These are phyloP conservation scores for Eriocheir sinensis DNA, from an alignment of 1,140 invertebrate genomes.

Conservation along the genomic window DNA sequence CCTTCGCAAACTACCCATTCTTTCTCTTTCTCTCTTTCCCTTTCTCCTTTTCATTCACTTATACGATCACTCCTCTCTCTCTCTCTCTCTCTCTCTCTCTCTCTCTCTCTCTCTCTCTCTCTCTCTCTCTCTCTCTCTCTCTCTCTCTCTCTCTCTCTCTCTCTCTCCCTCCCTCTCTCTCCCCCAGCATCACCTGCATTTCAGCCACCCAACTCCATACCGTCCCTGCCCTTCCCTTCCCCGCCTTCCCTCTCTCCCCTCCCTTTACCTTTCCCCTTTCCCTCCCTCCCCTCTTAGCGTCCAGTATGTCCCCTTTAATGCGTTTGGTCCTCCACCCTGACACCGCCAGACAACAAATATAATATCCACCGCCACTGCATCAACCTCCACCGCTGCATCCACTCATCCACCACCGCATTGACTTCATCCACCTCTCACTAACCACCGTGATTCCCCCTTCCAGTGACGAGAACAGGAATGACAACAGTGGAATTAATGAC, in stretches of 20 bases:
- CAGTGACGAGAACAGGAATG: background rate
- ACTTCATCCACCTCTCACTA: no score
- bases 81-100: no score
- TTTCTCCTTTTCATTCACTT: no score
- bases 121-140: no score
- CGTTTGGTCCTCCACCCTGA: background rate
- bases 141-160: background rate
- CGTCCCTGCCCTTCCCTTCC: background rate
- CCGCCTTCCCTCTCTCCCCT: background rate
- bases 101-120: no score
- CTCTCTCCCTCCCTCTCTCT: background rate
- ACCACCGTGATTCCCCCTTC: background rate
- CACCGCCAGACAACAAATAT: background rate
- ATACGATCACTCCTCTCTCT: no score
- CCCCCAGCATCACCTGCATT: background rate
- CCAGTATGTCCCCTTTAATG: background rate
- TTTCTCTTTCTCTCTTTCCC: no score
- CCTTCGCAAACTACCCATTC: no score
- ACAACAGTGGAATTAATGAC: no score
- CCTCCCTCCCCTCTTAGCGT: background rate
- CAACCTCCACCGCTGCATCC: background rate
- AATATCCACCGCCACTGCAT: background rate
- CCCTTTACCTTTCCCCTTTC: background rate
- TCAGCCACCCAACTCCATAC: background rate
- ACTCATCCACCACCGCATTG: no score